Base-by-base conservation (phyloP, 37 sponge, comb jelly and placozoan genomes). In the Oopsacas minuta region DNA sequence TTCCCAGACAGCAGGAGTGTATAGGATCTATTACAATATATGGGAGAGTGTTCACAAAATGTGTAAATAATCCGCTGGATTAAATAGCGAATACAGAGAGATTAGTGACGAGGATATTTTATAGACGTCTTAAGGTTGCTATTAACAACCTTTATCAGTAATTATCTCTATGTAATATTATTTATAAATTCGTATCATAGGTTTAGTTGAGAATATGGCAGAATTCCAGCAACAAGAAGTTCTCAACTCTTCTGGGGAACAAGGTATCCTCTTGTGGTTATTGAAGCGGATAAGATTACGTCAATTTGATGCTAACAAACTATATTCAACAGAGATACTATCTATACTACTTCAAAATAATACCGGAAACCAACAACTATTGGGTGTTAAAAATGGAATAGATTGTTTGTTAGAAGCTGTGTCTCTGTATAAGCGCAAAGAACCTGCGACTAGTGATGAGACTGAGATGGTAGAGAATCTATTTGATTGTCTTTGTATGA, bases 401-500 rank as follows among this genome's bases (percentile, higher is more conserved):
- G 99, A 98, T 52, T 87, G 88, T 22, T 91, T 98, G 81, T 87
- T 98, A 12, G 94, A 98, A 84, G 84, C 90, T 23, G 84, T 98
- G 83, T 91, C 99, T n/a, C 89, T 92, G 86, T 98, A 98, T 88
- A 95, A 95, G 87, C 86, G 92, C 7, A 37, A 91, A 22, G 94
- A 98, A 37, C 99, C 99, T 0, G 38, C 83, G 5, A 86, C 90
- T 8, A 28, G 87, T 23, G 95, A 95, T 36, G 99, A 98, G 88
- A 87, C 85, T 10, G 99, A 98, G 61, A 86, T 95, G 90, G 89
- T 98, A 92, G 96, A 98, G 86, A 98, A 98, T 82, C 82, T 98
- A 84, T 98, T 98, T 88, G 96, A 98, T 83, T 93, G 90, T 69
- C 92, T 98, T 35, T 98, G 99, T 49, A 88, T 92, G 34, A 52